Base-by-base conservation (phyloP, 1,140 invertebrate genomes). In the Palaemon carinicauda region DNA sequence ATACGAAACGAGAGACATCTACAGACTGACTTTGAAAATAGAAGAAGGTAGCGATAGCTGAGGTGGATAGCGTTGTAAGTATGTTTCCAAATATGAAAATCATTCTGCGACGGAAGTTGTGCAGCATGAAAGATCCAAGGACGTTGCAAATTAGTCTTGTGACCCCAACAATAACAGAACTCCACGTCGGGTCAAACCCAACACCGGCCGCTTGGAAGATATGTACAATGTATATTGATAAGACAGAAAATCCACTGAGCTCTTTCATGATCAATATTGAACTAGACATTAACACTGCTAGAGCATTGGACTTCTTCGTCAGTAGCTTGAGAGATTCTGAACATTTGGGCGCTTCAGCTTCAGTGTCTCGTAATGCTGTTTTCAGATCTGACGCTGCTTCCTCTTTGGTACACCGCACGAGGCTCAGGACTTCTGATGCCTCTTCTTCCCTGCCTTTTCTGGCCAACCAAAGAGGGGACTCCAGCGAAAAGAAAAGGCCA, bases 131-230 rank as follows among this genome's bases (percentile, higher is more conserved):
- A 5, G 80, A 15, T 3, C 33, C 31, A 27, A 81, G 19, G 5
- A 65, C 21, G 21, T 81, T 81, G 33, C 19, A 33, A 10, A 21
- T 19, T 1, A 81, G n/a, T 1, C 80, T 31, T 12, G 29, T 50
- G n/a, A 29, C 41, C 12, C 60, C 60, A 2, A 81, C 80, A 12
- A 71, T 15, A n/a, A 52, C n/a, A 19, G 80, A 81, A 31, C 60
- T 81, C 80, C 56, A 81, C 19, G 17, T 60, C 14, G 80, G 80
- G 80, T 81, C 33, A 0, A 51, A 17, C 19, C 65, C 80, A 5
- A 81, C 65, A 3, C 65, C 80, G 17, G 80, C 60, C 10, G 27
- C 14, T 33, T 71, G 56, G 80, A 81, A 81, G 51, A 81, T 71
- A 10, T 33, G 29, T 3, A 81, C 60, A 3, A 81, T 50, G 15